These are phyloP conservation scores for Eupeodes latifasciatus DNA, from an alignment of 2,888 invertebrate genomes.

Conservation along the genomic window DNA sequence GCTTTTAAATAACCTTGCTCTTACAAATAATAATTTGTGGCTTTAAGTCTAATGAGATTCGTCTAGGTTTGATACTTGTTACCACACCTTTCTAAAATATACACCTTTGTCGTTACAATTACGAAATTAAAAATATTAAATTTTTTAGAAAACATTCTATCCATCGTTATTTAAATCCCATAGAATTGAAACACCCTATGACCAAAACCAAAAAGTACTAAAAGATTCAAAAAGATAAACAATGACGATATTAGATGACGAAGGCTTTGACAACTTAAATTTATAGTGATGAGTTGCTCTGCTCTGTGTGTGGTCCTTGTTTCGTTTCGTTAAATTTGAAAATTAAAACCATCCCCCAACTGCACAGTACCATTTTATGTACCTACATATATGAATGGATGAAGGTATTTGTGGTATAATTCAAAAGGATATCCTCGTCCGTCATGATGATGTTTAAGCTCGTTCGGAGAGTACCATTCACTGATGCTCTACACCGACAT, in stretches of 20 bases:
- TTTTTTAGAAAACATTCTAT: too few relatives aligned
- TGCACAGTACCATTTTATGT: neutral
- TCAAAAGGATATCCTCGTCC: constrained; percentile 60
- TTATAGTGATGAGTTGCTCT: constrained; percentile 36
- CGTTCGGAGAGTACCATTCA: constrained; percentile 2
- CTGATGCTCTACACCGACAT: constrained; percentile 10
- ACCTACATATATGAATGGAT: neutral
- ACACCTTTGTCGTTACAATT: too few relatives aligned
- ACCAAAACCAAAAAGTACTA: too few relatives aligned
- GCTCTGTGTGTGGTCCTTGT: neutral
- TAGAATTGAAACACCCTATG: constrained; percentile 18
- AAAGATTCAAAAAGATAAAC: neutral
- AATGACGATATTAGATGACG: constrained; percentile 4
- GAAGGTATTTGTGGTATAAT: neutral
- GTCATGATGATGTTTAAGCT: constrained; percentile 52
- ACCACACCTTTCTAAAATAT: too few relatives aligned
- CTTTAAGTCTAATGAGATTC: too few relatives aligned
- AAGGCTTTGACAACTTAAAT: constrained; percentile 49
- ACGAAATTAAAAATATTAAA: too few relatives aligned
- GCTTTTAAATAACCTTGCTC: too few relatives aligned
- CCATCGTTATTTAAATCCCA: too few relatives aligned
- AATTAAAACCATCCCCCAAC: constrained; percentile 8
- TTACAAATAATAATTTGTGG: too few relatives aligned
- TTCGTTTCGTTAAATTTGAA: constrained; percentile 48
- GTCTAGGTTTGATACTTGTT: too few relatives aligned